Evolutionary conservation across 2,888 invertebrate genomes (phyloP).

Genomic region (Cylloceria caligata): DNA sequence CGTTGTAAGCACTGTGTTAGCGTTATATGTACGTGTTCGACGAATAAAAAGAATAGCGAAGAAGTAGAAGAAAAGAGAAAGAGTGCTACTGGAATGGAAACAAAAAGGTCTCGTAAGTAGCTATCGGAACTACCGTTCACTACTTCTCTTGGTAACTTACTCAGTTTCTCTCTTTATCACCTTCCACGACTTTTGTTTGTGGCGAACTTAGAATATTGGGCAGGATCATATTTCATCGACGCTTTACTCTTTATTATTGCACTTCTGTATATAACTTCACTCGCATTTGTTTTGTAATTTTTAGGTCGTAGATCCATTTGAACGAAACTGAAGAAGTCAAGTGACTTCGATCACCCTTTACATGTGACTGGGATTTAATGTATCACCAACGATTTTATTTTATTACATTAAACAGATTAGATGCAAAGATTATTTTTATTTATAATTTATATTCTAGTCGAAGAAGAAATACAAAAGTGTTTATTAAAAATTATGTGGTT

Average conservation of each 20-base stretch:
- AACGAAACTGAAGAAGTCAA: too few species aligned
- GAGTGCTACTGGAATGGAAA: not conserved
- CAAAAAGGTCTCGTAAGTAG: not conserved
- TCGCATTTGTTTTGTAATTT: not conserved
- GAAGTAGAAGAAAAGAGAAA: not conserved
- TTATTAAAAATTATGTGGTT: not conserved
- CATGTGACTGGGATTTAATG: too few species aligned
- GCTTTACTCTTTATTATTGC: not conserved
- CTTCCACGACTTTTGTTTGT: not conserved
- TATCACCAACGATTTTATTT: too few species aligned
- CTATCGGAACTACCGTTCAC: not conserved
- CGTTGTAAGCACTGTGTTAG: slow-evolving; percentile 6
- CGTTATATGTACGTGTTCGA: slow-evolving; percentile 9
- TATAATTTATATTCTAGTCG: too few species aligned
- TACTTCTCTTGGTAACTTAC: slow-evolving; percentile 1
- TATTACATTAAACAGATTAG: too few species aligned
- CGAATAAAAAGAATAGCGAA: slow-evolving; percentile 9
- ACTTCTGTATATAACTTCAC: not conserved
- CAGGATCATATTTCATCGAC: not conserved
- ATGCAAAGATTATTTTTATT: too few species aligned
- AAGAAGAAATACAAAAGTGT: not conserved
- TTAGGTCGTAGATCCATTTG: not conserved
- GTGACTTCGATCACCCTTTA: too few species aligned
- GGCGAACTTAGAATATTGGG: not conserved
- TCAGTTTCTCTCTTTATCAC: slow-evolving; percentile 8